Evolutionary conservation across 2,888 invertebrate genomes (phyloP).

Genomic region (Dysmachus trigonus): DNA sequence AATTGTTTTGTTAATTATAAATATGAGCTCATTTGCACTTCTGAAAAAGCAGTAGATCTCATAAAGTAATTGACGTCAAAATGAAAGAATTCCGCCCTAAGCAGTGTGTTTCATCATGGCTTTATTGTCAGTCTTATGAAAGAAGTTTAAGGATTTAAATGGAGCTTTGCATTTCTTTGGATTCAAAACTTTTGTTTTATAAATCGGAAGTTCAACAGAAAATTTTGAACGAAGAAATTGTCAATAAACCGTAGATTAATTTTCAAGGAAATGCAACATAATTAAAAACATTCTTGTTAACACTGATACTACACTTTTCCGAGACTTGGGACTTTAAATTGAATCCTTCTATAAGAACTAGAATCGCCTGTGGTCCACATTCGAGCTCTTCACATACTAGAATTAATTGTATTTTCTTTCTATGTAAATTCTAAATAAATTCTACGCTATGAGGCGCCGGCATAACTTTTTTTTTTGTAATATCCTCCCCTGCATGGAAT

Average conservation of each 20-base stretch:
- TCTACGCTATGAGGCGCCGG: no score
- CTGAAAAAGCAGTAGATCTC: not conserved
- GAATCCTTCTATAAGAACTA: no score
- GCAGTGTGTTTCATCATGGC: not conserved
- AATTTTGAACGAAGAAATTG: no score
- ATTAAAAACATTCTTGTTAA: no score
- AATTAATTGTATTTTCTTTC: no score
- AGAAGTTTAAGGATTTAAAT: not conserved
- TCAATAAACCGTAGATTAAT: not conserved
- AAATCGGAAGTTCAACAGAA: not conserved
- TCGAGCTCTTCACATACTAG: no score
- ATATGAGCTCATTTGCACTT: not conserved
- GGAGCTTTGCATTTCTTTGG: not conserved
- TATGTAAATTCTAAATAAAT: no score
- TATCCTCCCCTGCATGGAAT: no score
- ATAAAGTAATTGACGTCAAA: not conserved
- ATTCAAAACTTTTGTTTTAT: not conserved
- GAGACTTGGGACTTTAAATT: no score
- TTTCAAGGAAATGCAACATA: not conserved
- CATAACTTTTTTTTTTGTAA: no score
- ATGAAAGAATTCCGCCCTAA: not conserved
- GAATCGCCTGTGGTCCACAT: no score
- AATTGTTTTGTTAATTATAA: conserved; percentile 14
- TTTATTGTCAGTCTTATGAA: not conserved
- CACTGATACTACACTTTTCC: no score